Conservation (phyloP, 1,140 invertebrate genomes). For the Ephestia elutella region DNA sequence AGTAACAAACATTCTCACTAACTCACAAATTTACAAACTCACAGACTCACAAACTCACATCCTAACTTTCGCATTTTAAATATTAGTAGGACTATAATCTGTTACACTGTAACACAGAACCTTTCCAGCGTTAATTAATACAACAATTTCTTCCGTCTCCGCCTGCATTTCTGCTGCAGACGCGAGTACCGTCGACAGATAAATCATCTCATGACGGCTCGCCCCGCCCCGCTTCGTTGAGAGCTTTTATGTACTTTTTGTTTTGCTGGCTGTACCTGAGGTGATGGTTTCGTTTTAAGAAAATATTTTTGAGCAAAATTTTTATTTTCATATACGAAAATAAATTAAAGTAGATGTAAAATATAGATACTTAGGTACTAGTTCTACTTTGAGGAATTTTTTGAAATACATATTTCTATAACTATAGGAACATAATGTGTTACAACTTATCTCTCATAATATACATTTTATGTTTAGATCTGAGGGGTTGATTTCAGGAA, state of each 20-base stretch:
- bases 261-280: background rate
- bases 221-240: background rate
- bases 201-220: background rate
- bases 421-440: too few species aligned
- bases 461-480: too few species aligned
- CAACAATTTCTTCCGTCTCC: background rate
- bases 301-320: background rate
- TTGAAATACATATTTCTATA: too few species aligned
- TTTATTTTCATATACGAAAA: background rate
- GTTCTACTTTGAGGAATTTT: too few species aligned
- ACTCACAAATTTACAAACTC: too few species aligned
- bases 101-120: background rate
- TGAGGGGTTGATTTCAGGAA: too few species aligned
- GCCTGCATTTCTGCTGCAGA: background rate
- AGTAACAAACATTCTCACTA: too few species aligned
- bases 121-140: background rate
- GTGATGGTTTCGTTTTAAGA: background rate
- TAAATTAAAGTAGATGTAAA: too few species aligned
- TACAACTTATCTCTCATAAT: too few species aligned
- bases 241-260: conserved; percentile 1
- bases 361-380: too few species aligned
- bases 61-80: too few species aligned
- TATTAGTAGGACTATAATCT: background rate
- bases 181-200: background rate
- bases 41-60: too few species aligned